Conservation (phyloP, 2,888 invertebrate genomes). For the Cynaeus angustus region DNA sequence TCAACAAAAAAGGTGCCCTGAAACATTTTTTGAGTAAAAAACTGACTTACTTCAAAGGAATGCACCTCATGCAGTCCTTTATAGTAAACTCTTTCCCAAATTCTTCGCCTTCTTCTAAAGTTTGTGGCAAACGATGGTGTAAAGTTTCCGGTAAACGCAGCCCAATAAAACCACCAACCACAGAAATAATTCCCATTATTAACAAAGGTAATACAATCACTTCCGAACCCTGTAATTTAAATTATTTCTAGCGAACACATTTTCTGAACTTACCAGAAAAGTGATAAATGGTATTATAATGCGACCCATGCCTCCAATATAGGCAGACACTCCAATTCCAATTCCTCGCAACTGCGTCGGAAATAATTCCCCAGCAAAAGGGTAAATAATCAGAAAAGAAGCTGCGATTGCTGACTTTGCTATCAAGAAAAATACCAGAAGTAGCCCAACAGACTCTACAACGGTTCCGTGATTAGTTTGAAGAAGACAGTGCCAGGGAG, state of each 20-base stretch:
- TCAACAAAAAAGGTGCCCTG: no score
- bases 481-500: background rate
- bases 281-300: conserved; percentile 94
- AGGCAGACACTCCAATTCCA: conserved; percentile 93
- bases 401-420: conserved; percentile 94
- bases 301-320: conserved; percentile 90
- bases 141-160: conserved; percentile 89
- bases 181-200: conserved; percentile 88
- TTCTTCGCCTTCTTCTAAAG: conserved; percentile 90
- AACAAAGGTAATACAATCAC: conserved; percentile 87
- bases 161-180: conserved; percentile 86
- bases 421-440: conserved; percentile 83
- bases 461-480: conserved; percentile 1
- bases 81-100: conserved; percentile 89
- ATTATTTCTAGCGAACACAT: background rate
- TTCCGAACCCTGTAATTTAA: conserved; percentile 81
- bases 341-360: conserved; percentile 92
- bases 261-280: conserved; percentile 82
- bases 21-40: no score
- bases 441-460: conserved; percentile 83
- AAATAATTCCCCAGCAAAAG: conserved; percentile 93
- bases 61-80: conserved; percentile 83
- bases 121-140: conserved; percentile 88
- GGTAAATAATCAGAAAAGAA: conserved; percentile 93
- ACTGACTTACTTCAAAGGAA: conserved; percentile 79